Evolutionary conservation across 2,888 invertebrate genomes (phyloP), one percentile per base, ranked within the genome.

Genomic region (Torymus auratus): DNA sequence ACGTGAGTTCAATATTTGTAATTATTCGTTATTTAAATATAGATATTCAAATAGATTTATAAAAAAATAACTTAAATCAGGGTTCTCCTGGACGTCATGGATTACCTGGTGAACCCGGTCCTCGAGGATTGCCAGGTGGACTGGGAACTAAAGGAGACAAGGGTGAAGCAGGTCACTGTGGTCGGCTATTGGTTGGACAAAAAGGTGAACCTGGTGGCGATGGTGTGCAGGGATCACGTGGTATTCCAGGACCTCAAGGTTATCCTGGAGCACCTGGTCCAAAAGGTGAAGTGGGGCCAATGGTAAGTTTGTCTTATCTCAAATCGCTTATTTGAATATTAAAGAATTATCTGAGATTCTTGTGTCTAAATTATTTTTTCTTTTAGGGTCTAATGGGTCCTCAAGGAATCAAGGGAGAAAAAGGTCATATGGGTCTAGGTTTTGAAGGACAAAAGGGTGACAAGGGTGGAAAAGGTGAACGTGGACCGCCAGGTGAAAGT

Each of bases 181-280:
- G 95, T 80, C 92, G 93, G 23, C 93, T 94, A 84, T 92, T 93
- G 0, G 96, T 96, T 89, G 97, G 97, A 56, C 95, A 96, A 88
- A 97, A 97, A 88, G 97, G 97, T 88, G 96, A 97, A 90, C 95
- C 95, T 3, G 96, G 97, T 69, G 91, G 93, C 58, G 94, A 95
- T 86, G 98, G 98, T 62, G 93, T 93, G 69, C 92, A 92, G 85
- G 96, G 96, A 61, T 91, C 91, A 11, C 91, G 92, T 12, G 96
- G 96, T 14, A 91, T 93, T 58, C 93, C 94, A 5, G 96, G 96
- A 2, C 92, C 92, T 0, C 86, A 92, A 61, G 96, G 95, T 55
- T 92, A 91, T n/a, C 85, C 89, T 3, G 95, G 95, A 13, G 87
- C 91, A 20, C 83, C 89, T 52, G 95, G 96, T 72, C 88, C 91